Evolutionary conservation across 2,113 vertebrate genomes (phyloP).

Genomic region (Seriola dumerili): DNA sequence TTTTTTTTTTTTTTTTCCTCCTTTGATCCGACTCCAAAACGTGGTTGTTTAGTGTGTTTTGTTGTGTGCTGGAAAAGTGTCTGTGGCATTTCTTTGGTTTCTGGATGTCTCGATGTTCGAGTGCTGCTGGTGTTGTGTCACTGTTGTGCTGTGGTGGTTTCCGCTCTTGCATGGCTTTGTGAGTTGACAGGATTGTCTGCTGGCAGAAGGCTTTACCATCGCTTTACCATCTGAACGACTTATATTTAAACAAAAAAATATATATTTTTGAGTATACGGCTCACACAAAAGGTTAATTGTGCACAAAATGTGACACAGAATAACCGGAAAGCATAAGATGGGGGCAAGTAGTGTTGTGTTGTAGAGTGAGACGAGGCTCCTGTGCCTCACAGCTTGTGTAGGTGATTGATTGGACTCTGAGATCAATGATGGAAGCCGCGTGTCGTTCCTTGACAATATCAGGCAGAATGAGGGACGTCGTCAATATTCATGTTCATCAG

Average conservation of each 20-base stretch:
- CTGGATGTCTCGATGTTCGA: background rate
- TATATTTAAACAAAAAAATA: background rate
- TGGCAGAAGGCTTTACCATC: background rate
- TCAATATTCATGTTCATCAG: slow-evolving; percentile 51
- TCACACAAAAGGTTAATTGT: too few relatives aligned
- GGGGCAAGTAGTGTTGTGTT: background rate
- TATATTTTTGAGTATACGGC: background rate
- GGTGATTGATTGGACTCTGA: slow-evolving; percentile 44
- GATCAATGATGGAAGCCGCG: slow-evolving; percentile 47
- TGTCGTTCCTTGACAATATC: slow-evolving; percentile 25
- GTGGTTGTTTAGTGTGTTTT: background rate
- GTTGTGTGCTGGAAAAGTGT: background rate
- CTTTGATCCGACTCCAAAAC: background rate
- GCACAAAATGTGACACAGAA: background rate
- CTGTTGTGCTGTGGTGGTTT: slow-evolving; percentile 25
- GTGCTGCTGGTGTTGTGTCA: slow-evolving; percentile 16
- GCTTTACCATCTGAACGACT: too few relatives aligned
- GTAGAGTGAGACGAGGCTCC: slow-evolving; percentile 16
- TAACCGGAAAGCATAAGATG: background rate
- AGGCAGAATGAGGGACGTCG: slow-evolving; percentile 17
- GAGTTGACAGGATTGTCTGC: slow-evolving; percentile 32
- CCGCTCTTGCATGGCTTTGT: slow-evolving; percentile 69
- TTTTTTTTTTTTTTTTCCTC: too few relatives aligned
- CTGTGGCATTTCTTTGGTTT: slow-evolving; percentile 4
- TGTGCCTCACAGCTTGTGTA: slow-evolving; percentile 18